These are phyloP conservation scores for Cheilosia scutellata DNA, from an alignment of 2,888 invertebrate genomes.

Conservation along the genomic window DNA sequence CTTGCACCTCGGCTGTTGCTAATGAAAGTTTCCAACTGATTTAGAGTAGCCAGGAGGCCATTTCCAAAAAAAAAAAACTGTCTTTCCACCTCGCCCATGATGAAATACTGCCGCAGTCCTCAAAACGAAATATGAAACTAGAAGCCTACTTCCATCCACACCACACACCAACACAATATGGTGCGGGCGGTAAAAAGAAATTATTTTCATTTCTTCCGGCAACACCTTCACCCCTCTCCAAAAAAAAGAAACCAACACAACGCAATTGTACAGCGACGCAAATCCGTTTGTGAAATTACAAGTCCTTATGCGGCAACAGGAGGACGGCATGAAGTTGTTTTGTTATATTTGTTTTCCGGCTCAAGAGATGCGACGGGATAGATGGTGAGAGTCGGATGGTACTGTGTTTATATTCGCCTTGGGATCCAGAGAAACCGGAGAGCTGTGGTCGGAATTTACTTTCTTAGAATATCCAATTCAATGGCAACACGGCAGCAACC, in stretches of 20 bases:
- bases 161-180: not conserved
- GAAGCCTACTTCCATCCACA: conserved; percentile 4
- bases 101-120: conserved; percentile 32
- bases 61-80: conserved; percentile 22
- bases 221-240: conserved; percentile 9
- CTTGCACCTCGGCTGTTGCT: conserved; percentile 35
- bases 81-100: not conserved
- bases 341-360: conserved; percentile 23
- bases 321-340: conserved; percentile 21
- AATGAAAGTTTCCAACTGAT: conserved; percentile 60
- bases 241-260: not conserved
- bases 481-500: conserved; percentile 53
- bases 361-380: conserved; percentile 19
- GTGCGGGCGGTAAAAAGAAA: conserved; percentile 5
- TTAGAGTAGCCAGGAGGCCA: conserved; percentile 35
- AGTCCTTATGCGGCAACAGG: conserved; percentile 24
- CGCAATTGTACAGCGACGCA: not conserved
- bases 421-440: not conserved
- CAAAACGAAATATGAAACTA: not conserved
- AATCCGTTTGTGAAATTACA: conserved; percentile 63
- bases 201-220: conserved; percentile 56
- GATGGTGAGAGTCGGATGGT: not conserved
- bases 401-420: not conserved
- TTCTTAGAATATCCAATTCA: conserved; percentile 42
- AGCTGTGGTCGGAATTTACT: conserved; percentile 8